Percentiles rank a stretch among this genome's conserved stretches.
Evolutionary conservation across 2,888 invertebrate genomes (phyloP).

Genomic region (Stenodema calcarata): DNA sequence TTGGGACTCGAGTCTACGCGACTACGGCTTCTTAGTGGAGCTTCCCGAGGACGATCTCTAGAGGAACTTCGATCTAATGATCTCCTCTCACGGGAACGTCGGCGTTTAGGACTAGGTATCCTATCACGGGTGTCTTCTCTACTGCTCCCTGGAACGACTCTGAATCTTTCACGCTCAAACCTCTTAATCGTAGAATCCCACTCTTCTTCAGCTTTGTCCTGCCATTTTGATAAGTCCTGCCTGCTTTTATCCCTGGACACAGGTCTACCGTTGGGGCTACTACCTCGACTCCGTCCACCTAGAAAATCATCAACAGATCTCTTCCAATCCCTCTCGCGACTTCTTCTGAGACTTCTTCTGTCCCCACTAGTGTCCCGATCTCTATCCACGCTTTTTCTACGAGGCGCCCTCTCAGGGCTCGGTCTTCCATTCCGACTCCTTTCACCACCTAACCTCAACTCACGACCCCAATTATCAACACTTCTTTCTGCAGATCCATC

Average conservation of each 20-base stretch:
- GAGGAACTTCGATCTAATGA: not conserved
- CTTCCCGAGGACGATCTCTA: slow-evolving; percentile 14
- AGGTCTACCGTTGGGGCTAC: slow-evolving; percentile 1
- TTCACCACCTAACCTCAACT: slow-evolving; percentile 15
- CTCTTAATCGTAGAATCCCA: slow-evolving; percentile 13
- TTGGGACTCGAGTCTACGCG: not conserved
- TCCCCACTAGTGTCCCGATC: not conserved
- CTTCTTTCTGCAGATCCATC: not conserved
- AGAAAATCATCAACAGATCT: slow-evolving; percentile 35
- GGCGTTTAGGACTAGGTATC: not conserved
- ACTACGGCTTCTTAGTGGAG: not conserved
- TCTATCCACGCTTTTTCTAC: slow-evolving; percentile 17
- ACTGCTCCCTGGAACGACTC: not conserved
- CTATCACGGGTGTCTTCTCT: not conserved
- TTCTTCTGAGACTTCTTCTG: not conserved
- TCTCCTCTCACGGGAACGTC: not conserved
- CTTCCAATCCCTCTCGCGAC: slow-evolving; percentile 30
- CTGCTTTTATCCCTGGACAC: not conserved
- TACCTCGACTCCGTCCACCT: slow-evolving; percentile 20
- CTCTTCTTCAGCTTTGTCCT: slow-evolving; percentile 24
- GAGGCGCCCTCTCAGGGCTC: not conserved
- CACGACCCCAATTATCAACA: slow-evolving; percentile 39
- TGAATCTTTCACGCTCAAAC: not conserved
- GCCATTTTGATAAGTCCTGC: not conserved
- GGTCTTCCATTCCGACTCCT: not conserved